Conservation (phyloP, 2,797 vertebrate species). For the Kryptopterus vitreolus region DNA sequence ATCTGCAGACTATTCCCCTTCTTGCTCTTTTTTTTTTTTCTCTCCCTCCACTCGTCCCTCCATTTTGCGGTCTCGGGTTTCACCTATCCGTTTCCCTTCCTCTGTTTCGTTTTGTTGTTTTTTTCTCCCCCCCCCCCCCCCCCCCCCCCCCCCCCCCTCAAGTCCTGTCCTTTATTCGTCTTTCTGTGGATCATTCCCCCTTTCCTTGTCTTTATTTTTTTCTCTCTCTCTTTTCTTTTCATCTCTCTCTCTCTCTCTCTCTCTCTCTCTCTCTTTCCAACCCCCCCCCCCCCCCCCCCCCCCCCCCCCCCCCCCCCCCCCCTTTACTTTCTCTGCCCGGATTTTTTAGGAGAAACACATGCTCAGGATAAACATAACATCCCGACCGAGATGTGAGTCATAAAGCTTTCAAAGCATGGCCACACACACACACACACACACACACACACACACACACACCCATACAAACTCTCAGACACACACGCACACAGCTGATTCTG, state of each 20-base stretch:
- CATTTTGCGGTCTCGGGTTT: neutral
- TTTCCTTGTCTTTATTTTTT: neutral
- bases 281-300: neutral
- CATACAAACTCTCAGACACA: neutral
- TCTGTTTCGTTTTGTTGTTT: neutral
- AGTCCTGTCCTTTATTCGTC: neutral
- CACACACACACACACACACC: constrained; percentile 8
- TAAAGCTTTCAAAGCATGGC: constrained; percentile 23
- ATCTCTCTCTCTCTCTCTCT: neutral
- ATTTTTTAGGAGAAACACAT: constrained; percentile 35
- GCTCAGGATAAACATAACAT: constrained; percentile 32
- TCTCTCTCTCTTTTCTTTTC: neutral
- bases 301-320: constrained; percentile 16
- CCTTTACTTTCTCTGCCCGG: neutral
- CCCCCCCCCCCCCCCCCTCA: no score
- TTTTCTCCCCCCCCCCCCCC: no score
- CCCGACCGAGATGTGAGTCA: constrained; percentile 38
- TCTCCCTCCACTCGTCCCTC: neutral
- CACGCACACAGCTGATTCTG: constrained; percentile 25
- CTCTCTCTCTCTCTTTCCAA: no score
- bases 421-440: constrained; percentile 30
- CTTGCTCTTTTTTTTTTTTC: neutral
- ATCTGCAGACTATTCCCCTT: neutral
- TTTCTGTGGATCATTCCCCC: no score
- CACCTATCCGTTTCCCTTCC: neutral